Evolutionary conservation across 1,140 invertebrate genomes (phyloP), one percentile per base, ranked within the genome.

Genomic region (Antheraea pernyi): DNA sequence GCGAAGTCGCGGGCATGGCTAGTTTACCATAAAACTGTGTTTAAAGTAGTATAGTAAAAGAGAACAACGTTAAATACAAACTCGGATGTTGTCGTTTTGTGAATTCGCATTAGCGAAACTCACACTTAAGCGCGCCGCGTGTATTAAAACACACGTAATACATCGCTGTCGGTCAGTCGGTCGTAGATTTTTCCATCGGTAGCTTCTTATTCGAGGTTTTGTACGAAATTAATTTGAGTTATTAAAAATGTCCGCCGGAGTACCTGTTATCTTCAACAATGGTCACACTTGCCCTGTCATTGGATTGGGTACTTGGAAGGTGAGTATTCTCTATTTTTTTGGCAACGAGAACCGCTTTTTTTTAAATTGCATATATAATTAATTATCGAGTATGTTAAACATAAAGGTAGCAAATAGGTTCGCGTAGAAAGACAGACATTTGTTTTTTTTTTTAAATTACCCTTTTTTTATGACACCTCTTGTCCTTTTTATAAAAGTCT

Each of bases 231-330:
- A 19, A 4, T n/a, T 18, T 53, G n/a, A 64, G 16, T 16, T 9
- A 65, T 19, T n/a, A 64, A 65, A 53, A 42, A 79, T 77, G 75
- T 19, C 73, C 0, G 65, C 68, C 3, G 68, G 70, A 65, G 91
- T 94, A 65, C 94, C 94, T 9, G 89, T 80, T 6, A 78, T 95
- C 7, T 88, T 97, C 1, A 95, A 94, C 80, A 95, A 94, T 87
- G 96, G 96, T 39, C 80, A 89, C 58, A 83, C 93, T 63, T 94
- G 96, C 53, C 96, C 96, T 0, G 85, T 95, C 1, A 78, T 97
- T 59, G 97, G 96, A 13, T 87, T 97, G 7, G 97, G 97, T 22
- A 97, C 97, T 6, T 97, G 96, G 96, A 95, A 95, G 81, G 96
- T 96, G 89, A 60, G 59, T 60, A 10, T 13, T 53, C 16, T 53